Evolutionary conservation across 1,140 invertebrate species (phyloP).

Genomic region (Drosophila triauraria): DNA sequence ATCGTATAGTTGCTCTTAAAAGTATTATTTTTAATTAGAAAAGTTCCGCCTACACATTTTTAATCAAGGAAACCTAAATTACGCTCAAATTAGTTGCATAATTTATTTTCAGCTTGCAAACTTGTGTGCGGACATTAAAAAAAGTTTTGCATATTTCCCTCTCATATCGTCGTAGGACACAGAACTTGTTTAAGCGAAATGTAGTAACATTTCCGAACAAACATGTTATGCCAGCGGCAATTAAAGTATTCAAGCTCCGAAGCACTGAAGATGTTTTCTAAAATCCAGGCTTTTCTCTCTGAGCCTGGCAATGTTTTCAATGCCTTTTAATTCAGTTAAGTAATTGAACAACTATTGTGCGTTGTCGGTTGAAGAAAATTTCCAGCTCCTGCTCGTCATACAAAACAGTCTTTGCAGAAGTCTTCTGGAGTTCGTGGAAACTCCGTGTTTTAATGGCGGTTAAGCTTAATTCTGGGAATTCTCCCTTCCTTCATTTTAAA

Average conservation of each 20-base stretch:
- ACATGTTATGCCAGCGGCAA: constrained; percentile 7
- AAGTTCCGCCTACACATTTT: neutral
- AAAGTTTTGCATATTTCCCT: constrained; percentile 12
- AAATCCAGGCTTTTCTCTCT: neutral
- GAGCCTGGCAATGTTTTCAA: constrained; percentile 1
- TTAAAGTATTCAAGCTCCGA: neutral
- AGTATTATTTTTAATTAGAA: neutral
- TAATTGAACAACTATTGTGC: neutral
- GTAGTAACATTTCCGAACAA: neutral
- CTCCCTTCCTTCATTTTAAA: neutral
- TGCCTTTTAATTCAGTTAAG: neutral
- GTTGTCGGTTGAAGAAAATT: neutral
- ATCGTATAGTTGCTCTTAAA: neutral
- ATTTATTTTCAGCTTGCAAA: neutral
- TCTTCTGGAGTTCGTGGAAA: neutral
- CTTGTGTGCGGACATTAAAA: neutral
- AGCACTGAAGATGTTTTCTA: neutral
- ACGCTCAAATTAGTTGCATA: neutral
- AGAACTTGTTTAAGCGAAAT: neutral
- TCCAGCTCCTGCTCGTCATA: no score
- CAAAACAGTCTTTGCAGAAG: neutral
- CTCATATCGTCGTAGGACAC: neutral
- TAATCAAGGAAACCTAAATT: neutral
- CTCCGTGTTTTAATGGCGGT: neutral
- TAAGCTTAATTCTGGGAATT: neutral